Percentiles rank a stretch among this genome's conserved stretches.
These are phyloP conservation scores for Cyphomyrus discorhynchus DNA, from an alignment of 2,113 vertebrate genomes.

Conservation along the genomic window DNA sequence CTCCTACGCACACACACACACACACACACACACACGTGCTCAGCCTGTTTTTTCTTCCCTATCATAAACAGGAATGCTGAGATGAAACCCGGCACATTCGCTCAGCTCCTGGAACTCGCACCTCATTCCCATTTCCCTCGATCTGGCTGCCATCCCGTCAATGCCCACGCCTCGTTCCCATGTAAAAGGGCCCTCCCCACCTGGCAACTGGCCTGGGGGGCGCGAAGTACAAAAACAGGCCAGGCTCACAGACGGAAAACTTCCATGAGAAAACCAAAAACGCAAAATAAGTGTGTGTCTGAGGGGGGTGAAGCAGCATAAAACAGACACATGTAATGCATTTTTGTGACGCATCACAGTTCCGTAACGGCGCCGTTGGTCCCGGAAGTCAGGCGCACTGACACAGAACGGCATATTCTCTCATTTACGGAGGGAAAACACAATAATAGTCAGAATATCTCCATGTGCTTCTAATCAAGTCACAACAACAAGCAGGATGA, in stretches of 20 bases:
- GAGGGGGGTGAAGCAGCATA: not conserved
- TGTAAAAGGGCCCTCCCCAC: not conserved
- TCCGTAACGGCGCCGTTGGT: not conserved
- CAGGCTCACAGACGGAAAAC: not conserved
- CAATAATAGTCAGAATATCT: not conserved
- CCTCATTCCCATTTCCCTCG: not conserved
- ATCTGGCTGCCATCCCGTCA: not conserved
- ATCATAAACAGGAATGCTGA: not conserved
- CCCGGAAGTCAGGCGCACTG: not conserved
- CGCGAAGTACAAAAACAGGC: not conserved
- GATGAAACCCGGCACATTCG: not conserved
- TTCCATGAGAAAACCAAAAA: not conserved
- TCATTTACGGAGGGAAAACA: not conserved
- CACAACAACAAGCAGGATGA: not conserved
- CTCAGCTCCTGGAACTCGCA: not conserved
- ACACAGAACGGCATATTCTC: not conserved
- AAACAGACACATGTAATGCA: not conserved
- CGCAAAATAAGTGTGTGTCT: not conserved
- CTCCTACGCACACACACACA: not conserved
- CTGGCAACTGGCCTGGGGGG: not conserved
- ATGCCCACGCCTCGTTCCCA: not conserved
- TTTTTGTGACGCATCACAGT: not conserved
- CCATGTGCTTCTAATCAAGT: constrained; percentile 20
- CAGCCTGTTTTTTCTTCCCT: not conserved
- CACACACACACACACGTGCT: not conserved